Conservation (phyloP, 2,888 invertebrate species). For the Autographa pulchrina region DNA sequence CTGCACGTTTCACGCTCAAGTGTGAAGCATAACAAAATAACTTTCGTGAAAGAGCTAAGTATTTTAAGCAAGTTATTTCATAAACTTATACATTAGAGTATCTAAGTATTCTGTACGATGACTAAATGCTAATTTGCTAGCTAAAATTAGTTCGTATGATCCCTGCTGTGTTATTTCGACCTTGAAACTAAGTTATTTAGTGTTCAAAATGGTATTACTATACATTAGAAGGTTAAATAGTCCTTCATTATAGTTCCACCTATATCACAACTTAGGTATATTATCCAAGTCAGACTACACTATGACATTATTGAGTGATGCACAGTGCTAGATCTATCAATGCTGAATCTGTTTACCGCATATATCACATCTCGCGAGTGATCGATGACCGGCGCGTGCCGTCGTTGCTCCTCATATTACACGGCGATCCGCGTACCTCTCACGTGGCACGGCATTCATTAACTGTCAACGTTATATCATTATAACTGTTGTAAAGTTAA, state of each 20-base stretch:
- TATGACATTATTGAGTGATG: not conserved
- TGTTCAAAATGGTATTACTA: too few species aligned
- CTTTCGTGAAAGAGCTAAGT: not conserved
- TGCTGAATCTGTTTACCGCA: slow-evolving; percentile 2
- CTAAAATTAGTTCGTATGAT: too few species aligned
- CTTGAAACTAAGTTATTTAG: too few species aligned
- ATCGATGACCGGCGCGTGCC: not conserved
- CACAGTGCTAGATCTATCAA: not conserved
- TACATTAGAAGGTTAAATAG: not conserved
- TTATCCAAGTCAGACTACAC: not conserved
- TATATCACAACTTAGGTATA: not conserved
- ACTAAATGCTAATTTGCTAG: not conserved
- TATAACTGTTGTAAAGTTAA: not conserved
- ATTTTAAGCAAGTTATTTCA: not conserved
- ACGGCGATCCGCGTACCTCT: not conserved
- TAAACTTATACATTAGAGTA: not conserved
- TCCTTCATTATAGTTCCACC: not conserved
- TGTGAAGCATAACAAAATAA: not conserved
- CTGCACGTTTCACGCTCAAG: not conserved
- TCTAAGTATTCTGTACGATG: not conserved
- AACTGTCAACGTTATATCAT: not conserved
- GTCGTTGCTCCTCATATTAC: not conserved
- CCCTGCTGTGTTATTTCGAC: too few species aligned
- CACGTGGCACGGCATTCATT: not conserved
- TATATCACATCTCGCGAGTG: not conserved